phyloP scores from a whole-genome alignment of 2,888 invertebrate genomes.

The Oligia strigilis region DNA sequence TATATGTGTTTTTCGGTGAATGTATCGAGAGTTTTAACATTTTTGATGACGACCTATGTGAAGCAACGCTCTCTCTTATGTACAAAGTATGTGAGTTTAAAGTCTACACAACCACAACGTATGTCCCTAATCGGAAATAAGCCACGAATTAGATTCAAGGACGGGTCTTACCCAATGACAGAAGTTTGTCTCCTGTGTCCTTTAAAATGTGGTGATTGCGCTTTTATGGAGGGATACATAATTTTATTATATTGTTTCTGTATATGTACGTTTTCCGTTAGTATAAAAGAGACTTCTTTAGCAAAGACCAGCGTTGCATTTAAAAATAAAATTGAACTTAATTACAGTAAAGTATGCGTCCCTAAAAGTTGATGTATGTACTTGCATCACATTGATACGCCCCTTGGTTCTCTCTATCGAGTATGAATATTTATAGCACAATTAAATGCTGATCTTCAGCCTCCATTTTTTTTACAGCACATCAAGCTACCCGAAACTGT shows the following conservation, averaged over 20 bases:
- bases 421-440: background rate
- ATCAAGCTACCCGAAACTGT: too few relatives aligned
- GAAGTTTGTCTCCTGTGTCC: background rate
- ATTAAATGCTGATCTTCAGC: background rate
- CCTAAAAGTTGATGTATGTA: background rate
- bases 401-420: background rate
- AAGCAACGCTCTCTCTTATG: background rate
- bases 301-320: background rate
- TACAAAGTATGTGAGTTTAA: background rate
- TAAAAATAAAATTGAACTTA: background rate
- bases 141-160: background rate
- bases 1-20: too few relatives aligned
- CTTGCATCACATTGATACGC: background rate
- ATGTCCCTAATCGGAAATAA: constrained; percentile 18
- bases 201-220: background rate
- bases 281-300: background rate
- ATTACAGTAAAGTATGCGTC: background rate
- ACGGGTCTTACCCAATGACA: constrained; percentile 2
- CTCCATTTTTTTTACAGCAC: too few relatives aligned
- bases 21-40: background rate
- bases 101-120: background rate
- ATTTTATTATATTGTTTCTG: background rate
- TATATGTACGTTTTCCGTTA: background rate
- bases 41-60: background rate
- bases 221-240: background rate